Evolutionary conservation across 2,888 invertebrate genomes (phyloP), one percentile per base, ranked within the genome.

Genomic region (Ommatoiulus sabulosus): DNA sequence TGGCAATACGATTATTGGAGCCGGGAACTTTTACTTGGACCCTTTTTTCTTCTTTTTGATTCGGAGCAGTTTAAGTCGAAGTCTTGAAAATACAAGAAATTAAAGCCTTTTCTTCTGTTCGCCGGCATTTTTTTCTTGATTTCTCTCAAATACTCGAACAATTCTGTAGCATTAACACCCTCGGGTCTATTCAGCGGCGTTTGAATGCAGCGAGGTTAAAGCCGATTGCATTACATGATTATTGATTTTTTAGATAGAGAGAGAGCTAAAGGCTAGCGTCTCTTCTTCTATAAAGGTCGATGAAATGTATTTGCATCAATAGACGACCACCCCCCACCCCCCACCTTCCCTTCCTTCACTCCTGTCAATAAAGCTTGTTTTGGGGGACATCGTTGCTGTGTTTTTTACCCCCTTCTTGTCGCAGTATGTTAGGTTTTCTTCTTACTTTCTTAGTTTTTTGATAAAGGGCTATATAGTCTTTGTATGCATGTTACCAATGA

Each of bases 171-270:
- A 72, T 72, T 72, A 72, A 72, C 72, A 72, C 72, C 72, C 72
- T 72, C 24, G 72, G 72, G 72, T 72, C 72, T 72, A 72, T 72
- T 72, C 72, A 72, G 24, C 72, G 6, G 35, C 12, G 48, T 20
- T 63, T 7, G 63, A 57, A 57, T 17, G 63, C 63, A 63, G 20
- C n/a, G 20, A 72, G 72, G 72, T 72, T 72, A 72, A 72, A 72
- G 72, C 72, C 72, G 72, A 72, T 72, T 72, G 72, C 72, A 24
- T 72, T 72, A 72, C 72, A 72, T n/a, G 72, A 24, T 72, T 72
- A 72, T 72, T 24, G 72, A 72, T 72, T 72, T 72, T 24, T 72
- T 2, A n/a, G 17, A 57, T 2, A n/a, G 17, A 57, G n/a, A n/a
- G 46, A 10, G 46, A 12, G 46, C 57, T 48, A 12, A 12, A 12